A percentile compares a stretch with the other conserved stretches of the same genome.
Evolutionary conservation across 2,888 invertebrate species (phyloP).

Genomic region (Mythimna albipuncta): DNA sequence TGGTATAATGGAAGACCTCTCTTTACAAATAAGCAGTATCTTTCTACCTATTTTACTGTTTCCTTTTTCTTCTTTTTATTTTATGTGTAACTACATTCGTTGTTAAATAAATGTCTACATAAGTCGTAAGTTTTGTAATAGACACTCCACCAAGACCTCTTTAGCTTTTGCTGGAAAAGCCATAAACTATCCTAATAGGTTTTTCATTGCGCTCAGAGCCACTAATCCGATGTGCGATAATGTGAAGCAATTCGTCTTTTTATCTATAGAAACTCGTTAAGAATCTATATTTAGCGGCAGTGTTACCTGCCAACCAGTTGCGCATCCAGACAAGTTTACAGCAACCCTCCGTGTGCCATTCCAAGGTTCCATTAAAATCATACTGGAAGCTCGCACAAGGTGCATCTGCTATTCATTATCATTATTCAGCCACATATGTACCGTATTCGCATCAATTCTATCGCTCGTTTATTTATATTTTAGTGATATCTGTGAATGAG

Average conservation of each 20-base stretch:
- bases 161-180: background rate
- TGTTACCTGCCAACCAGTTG: slow-evolving; percentile 76
- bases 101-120: no score
- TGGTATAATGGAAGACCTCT: no score
- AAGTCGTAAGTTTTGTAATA: slow-evolving; percentile 1
- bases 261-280: slow-evolving; percentile 67
- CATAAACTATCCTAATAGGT: slow-evolving; percentile 40
- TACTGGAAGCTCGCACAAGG: slow-evolving; percentile 11
- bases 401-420: slow-evolving; percentile 25
- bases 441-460: slow-evolving; percentile 9
- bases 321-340: slow-evolving; percentile 71
- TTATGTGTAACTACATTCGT: no score
- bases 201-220: slow-evolving; percentile 27
- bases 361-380: slow-evolving; percentile 48
- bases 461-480: slow-evolving; percentile 3
- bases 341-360: slow-evolving; percentile 54
- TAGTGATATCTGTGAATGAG: background rate
- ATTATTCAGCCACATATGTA: slow-evolving; percentile 8
- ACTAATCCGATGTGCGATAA: slow-evolving; percentile 54
- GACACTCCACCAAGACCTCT: background rate
- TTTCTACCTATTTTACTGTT: no score
- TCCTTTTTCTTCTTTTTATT: no score
- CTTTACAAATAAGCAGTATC: no score
- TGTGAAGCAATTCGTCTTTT: slow-evolving; percentile 50
- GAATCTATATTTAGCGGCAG: slow-evolving; percentile 77